Conservation (phyloP, 2,888 invertebrate species). For the Cartodere bifasciata region DNA sequence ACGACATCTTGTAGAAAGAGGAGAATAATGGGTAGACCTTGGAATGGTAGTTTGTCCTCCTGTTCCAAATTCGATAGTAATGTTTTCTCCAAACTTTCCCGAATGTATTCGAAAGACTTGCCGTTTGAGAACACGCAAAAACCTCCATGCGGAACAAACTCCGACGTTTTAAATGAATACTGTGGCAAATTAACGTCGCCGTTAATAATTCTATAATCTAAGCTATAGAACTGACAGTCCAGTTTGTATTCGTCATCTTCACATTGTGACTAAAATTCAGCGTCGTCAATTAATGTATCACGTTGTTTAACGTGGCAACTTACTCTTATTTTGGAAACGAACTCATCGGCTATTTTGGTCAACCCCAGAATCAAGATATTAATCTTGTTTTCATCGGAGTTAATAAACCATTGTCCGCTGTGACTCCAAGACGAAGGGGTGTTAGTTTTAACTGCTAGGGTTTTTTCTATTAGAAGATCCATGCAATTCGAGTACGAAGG, state of each 20-base stretch:
- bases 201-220: conserved; percentile 76
- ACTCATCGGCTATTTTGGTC: conserved; percentile 75
- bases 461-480: conserved; percentile 62
- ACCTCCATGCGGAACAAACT: conserved; percentile 84
- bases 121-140: conserved; percentile 85
- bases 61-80: conserved; percentile 79
- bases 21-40: conserved; percentile 77
- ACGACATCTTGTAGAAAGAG: conserved; percentile 78
- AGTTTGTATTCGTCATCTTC: conserved; percentile 77
- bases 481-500: conserved; percentile 77
- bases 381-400: conserved; percentile 57
- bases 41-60: conserved; percentile 78
- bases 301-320: conserved; percentile 13
- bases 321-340: conserved; percentile 70
- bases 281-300: background rate
- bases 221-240: conserved; percentile 65
- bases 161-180: conserved; percentile 70
- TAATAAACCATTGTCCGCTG: conserved; percentile 50
- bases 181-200: conserved; percentile 71
- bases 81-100: conserved; percentile 83
- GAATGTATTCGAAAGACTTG: conserved; percentile 82
- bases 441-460: conserved; percentile 54
- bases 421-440: conserved; percentile 52
- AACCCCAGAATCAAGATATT: conserved; percentile 82
- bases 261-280: conserved; percentile 54